Conservation (phyloP, 1,140 invertebrate species). For the Galleria mellonella region DNA sequence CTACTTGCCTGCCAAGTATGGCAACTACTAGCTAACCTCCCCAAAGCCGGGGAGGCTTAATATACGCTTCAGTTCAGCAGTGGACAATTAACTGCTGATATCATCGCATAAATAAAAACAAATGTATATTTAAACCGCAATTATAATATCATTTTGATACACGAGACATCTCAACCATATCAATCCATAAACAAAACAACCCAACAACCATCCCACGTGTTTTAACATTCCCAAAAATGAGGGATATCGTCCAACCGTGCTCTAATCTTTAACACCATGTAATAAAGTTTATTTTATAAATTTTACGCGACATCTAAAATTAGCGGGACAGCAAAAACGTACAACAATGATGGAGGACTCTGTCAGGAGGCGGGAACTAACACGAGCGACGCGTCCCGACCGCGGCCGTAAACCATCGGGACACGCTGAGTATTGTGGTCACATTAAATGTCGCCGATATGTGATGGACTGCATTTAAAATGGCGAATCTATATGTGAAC, state of each 20-base stretch:
- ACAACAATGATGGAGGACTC: slow-evolving; percentile 4
- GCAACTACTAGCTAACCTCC: too few relatives aligned
- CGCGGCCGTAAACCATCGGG: neutral
- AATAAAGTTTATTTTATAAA: neutral
- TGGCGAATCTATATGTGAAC: neutral
- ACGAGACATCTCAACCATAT: too few relatives aligned
- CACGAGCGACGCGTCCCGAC: slow-evolving; percentile 1
- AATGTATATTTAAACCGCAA: too few relatives aligned
- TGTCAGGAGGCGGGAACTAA: slow-evolving; percentile 4
- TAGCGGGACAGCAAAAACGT: slow-evolving; percentile 1
- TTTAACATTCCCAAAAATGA: neutral
- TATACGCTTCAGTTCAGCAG: too few relatives aligned
- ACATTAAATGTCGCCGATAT: neutral
- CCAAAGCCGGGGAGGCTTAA: too few relatives aligned
- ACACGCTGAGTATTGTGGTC: neutral
- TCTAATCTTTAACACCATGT: neutral
- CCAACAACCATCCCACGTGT: neutral
- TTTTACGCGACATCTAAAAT: neutral
- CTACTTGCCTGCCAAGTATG: too few relatives aligned
- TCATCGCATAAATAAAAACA: too few relatives aligned
- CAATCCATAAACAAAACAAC: too few relatives aligned
- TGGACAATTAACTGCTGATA: too few relatives aligned
- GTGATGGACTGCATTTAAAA: neutral
- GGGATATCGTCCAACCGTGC: too few relatives aligned
- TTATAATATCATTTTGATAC: too few relatives aligned